Percentiles rank a stretch among this genome's conserved stretches.
These are phyloP conservation scores for Ochotona curzoniae DNA, from an alignment of 2,113 vertebrate genomes.

Conservation along the genomic window DNA sequence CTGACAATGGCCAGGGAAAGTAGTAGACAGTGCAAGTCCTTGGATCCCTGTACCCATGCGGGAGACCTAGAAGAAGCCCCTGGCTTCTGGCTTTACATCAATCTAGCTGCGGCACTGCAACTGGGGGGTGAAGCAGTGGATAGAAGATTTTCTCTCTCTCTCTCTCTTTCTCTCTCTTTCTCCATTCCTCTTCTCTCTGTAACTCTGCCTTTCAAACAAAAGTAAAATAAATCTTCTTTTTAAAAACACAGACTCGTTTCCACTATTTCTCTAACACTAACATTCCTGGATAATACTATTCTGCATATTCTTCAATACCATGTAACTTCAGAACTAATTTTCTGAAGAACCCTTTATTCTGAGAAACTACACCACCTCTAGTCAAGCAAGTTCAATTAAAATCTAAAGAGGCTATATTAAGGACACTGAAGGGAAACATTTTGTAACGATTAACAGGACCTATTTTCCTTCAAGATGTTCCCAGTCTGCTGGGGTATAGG, in stretches of 20 bases:
- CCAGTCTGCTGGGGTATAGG: neutral
- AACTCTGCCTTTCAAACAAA: too few relatives aligned
- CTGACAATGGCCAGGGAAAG: too few relatives aligned
- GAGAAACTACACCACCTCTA: slow-evolving; percentile 27
- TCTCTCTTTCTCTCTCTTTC: too few relatives aligned
- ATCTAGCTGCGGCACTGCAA: too few relatives aligned
- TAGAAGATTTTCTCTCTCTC: too few relatives aligned
- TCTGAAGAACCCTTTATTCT: slow-evolving; percentile 37
- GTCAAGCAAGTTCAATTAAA: slow-evolving; percentile 51
- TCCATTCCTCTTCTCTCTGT: too few relatives aligned
- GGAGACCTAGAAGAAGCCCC: too few relatives aligned
- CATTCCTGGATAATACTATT: neutral
- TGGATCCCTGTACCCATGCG: too few relatives aligned
- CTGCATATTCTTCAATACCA: neutral
- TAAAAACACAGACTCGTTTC: neutral
- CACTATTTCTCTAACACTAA: neutral
- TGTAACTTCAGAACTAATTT: slow-evolving; percentile 10
- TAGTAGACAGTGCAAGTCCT: too few relatives aligned
- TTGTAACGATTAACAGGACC: slow-evolving; percentile 26
- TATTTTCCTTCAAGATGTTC: slow-evolving; percentile 44
- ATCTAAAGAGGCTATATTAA: slow-evolving; percentile 37
- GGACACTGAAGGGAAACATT: neutral
- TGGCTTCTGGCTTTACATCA: too few relatives aligned
- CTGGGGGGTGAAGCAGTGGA: too few relatives aligned
- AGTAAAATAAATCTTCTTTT: too few relatives aligned